phyloP scores from a whole-genome alignment of 2,797 vertebrate species.

The Euthynnus affinis region DNA sequence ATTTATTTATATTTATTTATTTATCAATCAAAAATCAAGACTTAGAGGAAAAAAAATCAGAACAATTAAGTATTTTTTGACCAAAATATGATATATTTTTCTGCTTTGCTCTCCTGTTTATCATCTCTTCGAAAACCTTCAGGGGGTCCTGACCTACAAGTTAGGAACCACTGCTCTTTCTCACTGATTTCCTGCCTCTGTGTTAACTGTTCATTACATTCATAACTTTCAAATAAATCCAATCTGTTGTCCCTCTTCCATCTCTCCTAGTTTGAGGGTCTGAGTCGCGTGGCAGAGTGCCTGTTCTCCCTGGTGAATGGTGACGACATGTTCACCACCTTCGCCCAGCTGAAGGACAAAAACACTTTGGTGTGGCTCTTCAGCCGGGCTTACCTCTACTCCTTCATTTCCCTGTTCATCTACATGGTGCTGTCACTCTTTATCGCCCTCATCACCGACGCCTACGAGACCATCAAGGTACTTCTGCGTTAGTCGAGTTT shows the following conservation, averaged over 20 bases:
- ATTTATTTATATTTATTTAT: too few relatives aligned
- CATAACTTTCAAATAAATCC: not conserved
- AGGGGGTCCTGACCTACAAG: too few relatives aligned
- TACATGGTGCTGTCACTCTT: slow-evolving; percentile 99
- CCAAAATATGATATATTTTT: not conserved
- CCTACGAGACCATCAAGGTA: slow-evolving; percentile 98
- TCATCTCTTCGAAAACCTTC: not conserved
- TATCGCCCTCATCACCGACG: slow-evolving; percentile 96
- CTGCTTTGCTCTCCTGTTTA: not conserved
- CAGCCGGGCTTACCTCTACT: slow-evolving; percentile 94
- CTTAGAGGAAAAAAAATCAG: too few relatives aligned
- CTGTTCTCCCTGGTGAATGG: slow-evolving; percentile 97
- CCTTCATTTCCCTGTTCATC: slow-evolving; percentile 97
- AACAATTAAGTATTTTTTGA: not conserved
- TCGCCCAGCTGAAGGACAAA: slow-evolving; percentile 94
- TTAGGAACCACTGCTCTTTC: not conserved
- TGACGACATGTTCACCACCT: slow-evolving; percentile 97
- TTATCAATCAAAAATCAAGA: too few relatives aligned
- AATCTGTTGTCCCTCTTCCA: not conserved
- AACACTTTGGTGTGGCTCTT: slow-evolving; percentile 95
- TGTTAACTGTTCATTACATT: not conserved
- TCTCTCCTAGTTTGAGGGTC: slow-evolving; percentile 90
- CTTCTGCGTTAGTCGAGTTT: not conserved
- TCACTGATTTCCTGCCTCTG: not conserved
- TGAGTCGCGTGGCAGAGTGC: slow-evolving; percentile 94